These are phyloP conservation scores for Guaruba guarouba DNA, from an alignment of 2,113 vertebrate species.

Conservation along the genomic window DNA sequence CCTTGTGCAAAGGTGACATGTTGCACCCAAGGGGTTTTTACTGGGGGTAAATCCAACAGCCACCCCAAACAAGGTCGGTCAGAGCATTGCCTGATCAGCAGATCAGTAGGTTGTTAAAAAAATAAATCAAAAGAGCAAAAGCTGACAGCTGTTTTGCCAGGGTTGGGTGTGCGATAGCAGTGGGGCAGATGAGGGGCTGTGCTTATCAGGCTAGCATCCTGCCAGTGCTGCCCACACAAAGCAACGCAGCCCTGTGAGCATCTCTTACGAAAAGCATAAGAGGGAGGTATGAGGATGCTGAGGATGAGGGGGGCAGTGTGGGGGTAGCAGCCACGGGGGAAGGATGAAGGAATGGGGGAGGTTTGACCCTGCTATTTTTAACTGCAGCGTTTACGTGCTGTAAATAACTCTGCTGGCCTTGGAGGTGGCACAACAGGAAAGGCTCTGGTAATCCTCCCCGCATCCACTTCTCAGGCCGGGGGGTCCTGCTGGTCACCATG, in stretches of 20 bases:
- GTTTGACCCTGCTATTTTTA: slow-evolving; percentile 21
- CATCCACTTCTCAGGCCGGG: not conserved
- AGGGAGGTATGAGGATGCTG: not conserved
- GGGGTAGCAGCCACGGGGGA: not conserved
- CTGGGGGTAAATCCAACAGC: not conserved
- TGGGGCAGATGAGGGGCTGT: not conserved
- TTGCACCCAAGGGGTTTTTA: not conserved
- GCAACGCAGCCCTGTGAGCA: not conserved
- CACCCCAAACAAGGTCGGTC: fast-evolving
- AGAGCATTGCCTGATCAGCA: fast-evolving
- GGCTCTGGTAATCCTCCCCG: not conserved
- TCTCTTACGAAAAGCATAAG: not conserved
- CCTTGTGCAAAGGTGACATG: fast-evolving
- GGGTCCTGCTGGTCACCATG: not conserved
- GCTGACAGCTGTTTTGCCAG: not conserved
- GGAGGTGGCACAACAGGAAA: not conserved
- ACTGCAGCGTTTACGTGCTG: fast-evolving
- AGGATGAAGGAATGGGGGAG: not conserved
- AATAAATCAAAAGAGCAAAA: fast-evolving
- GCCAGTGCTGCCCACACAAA: not conserved
- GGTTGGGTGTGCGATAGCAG: not conserved
- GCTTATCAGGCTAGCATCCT: not conserved
- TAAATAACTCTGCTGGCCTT: not conserved
- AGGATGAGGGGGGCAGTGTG: not conserved
- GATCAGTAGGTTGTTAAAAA: not conserved